A percentile compares a stretch with the other conserved stretches of the same genome.
Conservation (phyloP, 2,888 invertebrate species). For the Drosophila aldrichi region DNA sequence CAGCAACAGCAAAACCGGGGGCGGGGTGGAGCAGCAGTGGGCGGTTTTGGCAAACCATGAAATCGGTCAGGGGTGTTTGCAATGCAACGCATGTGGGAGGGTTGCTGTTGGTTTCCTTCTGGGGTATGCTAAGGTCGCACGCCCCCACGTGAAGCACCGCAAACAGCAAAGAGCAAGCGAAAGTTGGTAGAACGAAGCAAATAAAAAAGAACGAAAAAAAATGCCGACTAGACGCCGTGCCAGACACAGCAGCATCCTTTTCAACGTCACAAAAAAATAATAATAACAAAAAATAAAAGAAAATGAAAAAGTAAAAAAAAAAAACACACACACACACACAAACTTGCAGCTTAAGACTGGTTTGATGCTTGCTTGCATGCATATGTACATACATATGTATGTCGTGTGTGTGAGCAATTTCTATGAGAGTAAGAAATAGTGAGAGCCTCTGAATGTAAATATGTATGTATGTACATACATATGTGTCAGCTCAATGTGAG, state of each 20-base stretch:
- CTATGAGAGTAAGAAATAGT: slow-evolving; percentile 9
- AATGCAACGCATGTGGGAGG: slow-evolving; percentile 27
- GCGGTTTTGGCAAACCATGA: slow-evolving; percentile 41
- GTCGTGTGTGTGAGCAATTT: slow-evolving; percentile 1
- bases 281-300: slow-evolving; percentile 4
- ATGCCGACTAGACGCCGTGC: slow-evolving; percentile 58
- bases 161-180: slow-evolving; percentile 46
- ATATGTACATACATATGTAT: slow-evolving; percentile 6
- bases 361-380: slow-evolving; percentile 30
- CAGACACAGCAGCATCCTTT: slow-evolving; percentile 61
- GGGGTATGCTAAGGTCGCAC: slow-evolving; percentile 44
- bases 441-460: slow-evolving; percentile 25
- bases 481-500: slow-evolving; percentile 9
- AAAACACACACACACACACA: slow-evolving; percentile 28
- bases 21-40: slow-evolving; percentile 21
- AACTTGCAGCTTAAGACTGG: slow-evolving; percentile 59
- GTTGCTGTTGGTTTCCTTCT: slow-evolving; percentile 37
- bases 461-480: too few relatives aligned
- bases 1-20: neutral
- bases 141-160: slow-evolving; percentile 36
- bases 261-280: slow-evolving; percentile 19
- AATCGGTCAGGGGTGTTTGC: slow-evolving; percentile 47
- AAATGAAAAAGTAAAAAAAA: slow-evolving; percentile 7
- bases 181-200: slow-evolving; percentile 25
- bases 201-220: slow-evolving; percentile 7